A percentile compares a stretch with the other conserved stretches of the same genome.
phyloP scores from a whole-genome alignment of 2,797 vertebrate species.

The Tiaroga cobitis region DNA sequence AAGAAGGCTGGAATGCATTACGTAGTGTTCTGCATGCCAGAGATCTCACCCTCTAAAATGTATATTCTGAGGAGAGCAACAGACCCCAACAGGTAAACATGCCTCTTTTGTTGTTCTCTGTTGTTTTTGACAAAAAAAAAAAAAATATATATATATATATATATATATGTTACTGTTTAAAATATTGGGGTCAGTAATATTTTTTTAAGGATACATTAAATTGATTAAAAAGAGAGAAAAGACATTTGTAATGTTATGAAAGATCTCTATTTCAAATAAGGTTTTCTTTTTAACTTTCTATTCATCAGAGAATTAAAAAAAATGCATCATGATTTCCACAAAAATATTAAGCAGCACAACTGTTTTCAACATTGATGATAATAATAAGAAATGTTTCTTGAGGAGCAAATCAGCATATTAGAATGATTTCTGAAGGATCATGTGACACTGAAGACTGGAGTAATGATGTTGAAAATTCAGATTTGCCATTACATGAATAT shows the following conservation, averaged over 20 bases:
- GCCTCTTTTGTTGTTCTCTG: not conserved
- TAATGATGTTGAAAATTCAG: not conserved
- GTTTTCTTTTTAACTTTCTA: not conserved
- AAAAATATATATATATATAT: not conserved
- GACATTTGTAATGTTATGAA: not conserved
- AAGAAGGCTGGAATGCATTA: slow-evolving; percentile 90
- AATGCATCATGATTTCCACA: not conserved
- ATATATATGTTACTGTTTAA: not conserved
- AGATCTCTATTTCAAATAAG: not conserved
- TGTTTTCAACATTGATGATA: not conserved
- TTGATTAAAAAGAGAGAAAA: not conserved
- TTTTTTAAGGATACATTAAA: not conserved
- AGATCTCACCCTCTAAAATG: slow-evolving; percentile 85
- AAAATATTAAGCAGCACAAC: not conserved
- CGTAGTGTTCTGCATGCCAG: slow-evolving; percentile 90
- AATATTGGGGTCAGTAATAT: not conserved
- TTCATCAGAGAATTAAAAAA: not conserved
- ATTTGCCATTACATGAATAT: not conserved
- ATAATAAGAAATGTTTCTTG: not conserved
- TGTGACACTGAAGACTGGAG: not conserved
- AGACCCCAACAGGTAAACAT: slow-evolving; percentile 85
- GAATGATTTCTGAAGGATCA: not conserved
- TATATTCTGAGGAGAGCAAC: slow-evolving; percentile 88
- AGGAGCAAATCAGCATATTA: not conserved
- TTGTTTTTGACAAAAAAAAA: not conserved